Evolutionary conservation across 1,140 invertebrate genomes (phyloP), one percentile per base, ranked within the genome.

Genomic region (Sarcophaga bullata): DNA sequence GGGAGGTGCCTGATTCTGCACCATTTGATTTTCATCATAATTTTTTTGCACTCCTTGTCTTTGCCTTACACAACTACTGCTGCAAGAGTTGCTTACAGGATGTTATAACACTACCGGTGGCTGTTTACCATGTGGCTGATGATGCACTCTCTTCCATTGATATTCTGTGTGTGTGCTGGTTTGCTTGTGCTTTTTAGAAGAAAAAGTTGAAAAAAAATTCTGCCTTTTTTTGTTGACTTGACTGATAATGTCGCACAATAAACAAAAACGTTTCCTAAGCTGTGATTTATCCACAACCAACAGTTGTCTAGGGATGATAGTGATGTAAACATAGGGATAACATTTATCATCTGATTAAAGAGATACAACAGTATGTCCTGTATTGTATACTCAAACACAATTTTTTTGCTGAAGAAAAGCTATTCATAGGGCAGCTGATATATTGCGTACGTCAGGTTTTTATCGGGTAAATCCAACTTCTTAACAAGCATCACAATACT

Each of bases 21-120:
- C 62, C 62, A 68, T 68, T 68, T 68, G 62, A 68, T 68, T 37
- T 68, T 68, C 62, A n/a, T 68, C 62, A 68, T 68, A 37, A 37
- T 37, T 37, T 3, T 68, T 9, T 68, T 68, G n/a, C 19, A 52
- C 19, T 8, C 6, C 17, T 17, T 68, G n/a, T 19, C n/a, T 68
- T 37, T 37, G 25, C 25, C 25, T 37, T 37, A 37, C 25, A 37
- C 25, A 2, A 4, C 25, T 4, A 37, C 25, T 37, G 4, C 13
- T 68, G 62, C n/a, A 25, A 58, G 13, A 58, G 54, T 58, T 68
- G 62, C 62, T 68, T 19, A 68, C 17, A 68, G 62, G 62, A 68
- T 68, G 19, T 10, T 19, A 19, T 7, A 58, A 68, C 62, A 68
- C 62, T 25, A 68, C 62, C 62, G 62, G 62, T 68, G 62, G 25